A percentile compares a stretch with the other conserved stretches of the same genome.
Evolutionary conservation across 2,888 invertebrate genomes (phyloP).

Genomic region (Carabus problematicus): DNA sequence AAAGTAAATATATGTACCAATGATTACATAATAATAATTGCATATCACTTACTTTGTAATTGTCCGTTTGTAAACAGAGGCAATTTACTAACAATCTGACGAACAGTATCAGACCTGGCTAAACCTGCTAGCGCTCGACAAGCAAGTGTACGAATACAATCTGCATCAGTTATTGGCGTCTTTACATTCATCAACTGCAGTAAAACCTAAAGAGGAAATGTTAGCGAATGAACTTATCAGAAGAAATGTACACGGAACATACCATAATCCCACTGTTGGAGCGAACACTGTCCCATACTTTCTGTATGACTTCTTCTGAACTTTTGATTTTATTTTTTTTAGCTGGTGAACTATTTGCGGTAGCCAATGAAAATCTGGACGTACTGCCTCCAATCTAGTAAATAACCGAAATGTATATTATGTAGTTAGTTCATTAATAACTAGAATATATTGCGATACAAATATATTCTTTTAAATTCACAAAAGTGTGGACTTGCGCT

Average conservation of each 20-base stretch:
- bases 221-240: conserved; percentile 4
- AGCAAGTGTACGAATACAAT: conserved; percentile 90
- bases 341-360: conserved; percentile 59
- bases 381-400: conserved; percentile 62
- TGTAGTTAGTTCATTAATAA: conserved; percentile 16
- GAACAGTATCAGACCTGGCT: conserved; percentile 89
- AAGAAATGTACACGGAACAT: conserved; percentile 30
- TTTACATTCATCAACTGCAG: conserved; percentile 89
- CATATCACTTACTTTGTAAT: conserved; percentile 82
- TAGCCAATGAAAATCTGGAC: conserved; percentile 58
- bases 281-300: conserved; percentile 93
- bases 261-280: conserved; percentile 97
- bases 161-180: conserved; percentile 96
- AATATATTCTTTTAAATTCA: too few relatives aligned
- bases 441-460: background rate
- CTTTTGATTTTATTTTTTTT: conserved; percentile 70
- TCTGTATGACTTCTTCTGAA: conserved; percentile 87
- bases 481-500: too few relatives aligned
- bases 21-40: too few relatives aligned
- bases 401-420: conserved; percentile 22
- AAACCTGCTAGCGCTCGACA: conserved; percentile 93
- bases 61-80: conserved; percentile 93
- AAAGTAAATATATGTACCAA: too few relatives aligned
- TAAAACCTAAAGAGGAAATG: conserved; percentile 67
- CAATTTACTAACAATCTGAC: conserved; percentile 94